Evolutionary conservation across 1,140 invertebrate genomes (phyloP).

Genomic region (Pissodes strobi): DNA sequence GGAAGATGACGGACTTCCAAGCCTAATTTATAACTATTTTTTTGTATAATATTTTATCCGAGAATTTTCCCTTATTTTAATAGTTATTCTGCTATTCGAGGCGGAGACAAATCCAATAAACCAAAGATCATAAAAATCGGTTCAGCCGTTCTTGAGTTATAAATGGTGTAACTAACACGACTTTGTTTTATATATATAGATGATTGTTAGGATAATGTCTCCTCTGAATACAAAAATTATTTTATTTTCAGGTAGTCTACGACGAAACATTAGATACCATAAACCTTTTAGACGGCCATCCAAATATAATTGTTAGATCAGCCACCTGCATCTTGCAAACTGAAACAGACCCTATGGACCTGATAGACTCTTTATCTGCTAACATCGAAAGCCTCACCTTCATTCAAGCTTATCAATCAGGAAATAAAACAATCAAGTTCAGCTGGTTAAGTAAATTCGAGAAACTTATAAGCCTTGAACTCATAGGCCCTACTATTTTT

Average conservation of each 20-base stretch:
- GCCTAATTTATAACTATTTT: too few relatives aligned
- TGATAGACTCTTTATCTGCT: slow-evolving; percentile 59
- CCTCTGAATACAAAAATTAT: too few relatives aligned
- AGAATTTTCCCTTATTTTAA: too few relatives aligned
- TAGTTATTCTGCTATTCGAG: too few relatives aligned
- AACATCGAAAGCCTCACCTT: slow-evolving; percentile 62
- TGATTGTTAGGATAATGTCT: too few relatives aligned
- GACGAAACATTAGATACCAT: slow-evolving; percentile 50
- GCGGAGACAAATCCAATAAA: too few relatives aligned
- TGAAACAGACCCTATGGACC: slow-evolving; percentile 54
- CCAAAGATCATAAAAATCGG: too few relatives aligned
- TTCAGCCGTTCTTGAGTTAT: too few relatives aligned
- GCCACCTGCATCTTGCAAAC: slow-evolving; percentile 64
- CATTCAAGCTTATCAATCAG: slow-evolving; percentile 55
- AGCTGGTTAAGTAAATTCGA: slow-evolving; percentile 60
- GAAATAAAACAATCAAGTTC: slow-evolving; percentile 61
- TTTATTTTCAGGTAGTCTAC: slow-evolving; percentile 46
- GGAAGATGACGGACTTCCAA: too few relatives aligned
- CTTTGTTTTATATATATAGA: too few relatives aligned
- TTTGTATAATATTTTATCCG: too few relatives aligned
- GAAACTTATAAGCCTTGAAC: slow-evolving; percentile 63
- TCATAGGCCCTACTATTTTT: slow-evolving; percentile 60
- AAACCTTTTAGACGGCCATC: slow-evolving; percentile 42
- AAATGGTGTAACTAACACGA: too few relatives aligned
- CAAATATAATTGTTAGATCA: slow-evolving; percentile 56